Evolutionary conservation across 2,113 vertebrate genomes (phyloP).

Genomic region (Colistium nudipinnis): DNA sequence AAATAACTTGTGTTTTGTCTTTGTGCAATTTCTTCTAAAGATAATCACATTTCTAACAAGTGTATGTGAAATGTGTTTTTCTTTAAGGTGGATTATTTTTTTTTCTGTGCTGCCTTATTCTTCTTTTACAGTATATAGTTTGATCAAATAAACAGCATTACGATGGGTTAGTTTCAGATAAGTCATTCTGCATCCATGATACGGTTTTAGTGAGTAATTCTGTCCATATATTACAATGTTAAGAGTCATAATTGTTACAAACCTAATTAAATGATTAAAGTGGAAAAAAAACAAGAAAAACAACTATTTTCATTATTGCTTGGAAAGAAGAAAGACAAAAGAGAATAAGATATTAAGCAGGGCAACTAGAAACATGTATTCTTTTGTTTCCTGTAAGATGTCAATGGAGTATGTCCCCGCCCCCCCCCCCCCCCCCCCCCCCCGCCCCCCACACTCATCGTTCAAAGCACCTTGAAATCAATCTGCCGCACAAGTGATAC

Average conservation of each 20-base stretch:
- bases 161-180: conserved; percentile 23
- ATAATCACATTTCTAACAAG: conserved; percentile 32
- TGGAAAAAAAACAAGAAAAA: background rate
- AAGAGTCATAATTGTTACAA: conserved; percentile 60
- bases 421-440: too few relatives aligned
- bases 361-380: conserved; percentile 10
- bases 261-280: conserved; percentile 72
- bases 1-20: conserved; percentile 2
- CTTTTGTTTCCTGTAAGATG: background rate
- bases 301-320: background rate
- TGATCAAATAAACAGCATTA: conserved; percentile 48
- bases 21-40: conserved; percentile 15
- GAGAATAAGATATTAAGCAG: background rate
- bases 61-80: conserved; percentile 63
- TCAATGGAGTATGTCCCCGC: conserved; percentile 5
- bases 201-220: conserved; percentile 34
- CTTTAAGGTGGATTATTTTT: conserved; percentile 59
- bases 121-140: conserved; percentile 51
- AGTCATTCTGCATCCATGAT: conserved; percentile 23
- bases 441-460: conserved; percentile 13
- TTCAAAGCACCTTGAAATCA: background rate
- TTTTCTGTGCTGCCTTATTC: conserved; percentile 76
- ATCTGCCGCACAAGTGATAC: background rate
- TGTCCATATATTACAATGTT: conserved; percentile 57
- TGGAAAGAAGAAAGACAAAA: background rate